phyloP scores from a whole-genome alignment of 2,888 invertebrate genomes.

The Himalopsyche anomala region DNA sequence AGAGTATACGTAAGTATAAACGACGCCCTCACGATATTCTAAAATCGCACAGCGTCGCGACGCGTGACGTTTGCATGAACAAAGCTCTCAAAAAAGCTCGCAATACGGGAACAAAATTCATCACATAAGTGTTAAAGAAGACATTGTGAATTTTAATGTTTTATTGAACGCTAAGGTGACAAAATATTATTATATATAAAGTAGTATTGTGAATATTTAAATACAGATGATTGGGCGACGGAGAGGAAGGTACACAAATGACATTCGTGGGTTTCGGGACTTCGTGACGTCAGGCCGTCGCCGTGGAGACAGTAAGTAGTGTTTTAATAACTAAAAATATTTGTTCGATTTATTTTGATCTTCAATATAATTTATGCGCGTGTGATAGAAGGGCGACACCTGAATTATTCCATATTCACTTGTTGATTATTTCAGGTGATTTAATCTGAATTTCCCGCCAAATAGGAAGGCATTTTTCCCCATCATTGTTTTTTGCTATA shows the following conservation, averaged over 20 bases:
- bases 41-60: slow-evolving; percentile 67
- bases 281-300: slow-evolving; percentile 67
- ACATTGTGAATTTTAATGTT: neutral
- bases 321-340: slow-evolving; percentile 45
- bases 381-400: neutral
- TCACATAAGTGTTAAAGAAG: slow-evolving; percentile 24
- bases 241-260: slow-evolving; percentile 76
- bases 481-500: neutral
- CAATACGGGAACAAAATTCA: slow-evolving; percentile 22
- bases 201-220: slow-evolving; percentile 29
- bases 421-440: slow-evolving; percentile 29
- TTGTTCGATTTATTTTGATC: slow-evolving; percentile 16
- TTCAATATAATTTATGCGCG: slow-evolving; percentile 41
- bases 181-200: neutral
- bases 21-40: slow-evolving; percentile 67
- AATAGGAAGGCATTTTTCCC: neutral
- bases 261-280: slow-evolving; percentile 76
- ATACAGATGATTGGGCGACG: slow-evolving; percentile 74
- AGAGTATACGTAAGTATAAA: slow-evolving; percentile 70
- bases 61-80: slow-evolving; percentile 57
- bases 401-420: slow-evolving; percentile 36
- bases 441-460: slow-evolving; percentile 37
- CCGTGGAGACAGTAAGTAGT: slow-evolving; percentile 64
- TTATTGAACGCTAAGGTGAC: neutral
- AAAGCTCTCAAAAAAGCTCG: slow-evolving; percentile 39